Base-by-base conservation (phyloP, 2,888 invertebrate species). In the Ornithoptera alexandrae region DNA sequence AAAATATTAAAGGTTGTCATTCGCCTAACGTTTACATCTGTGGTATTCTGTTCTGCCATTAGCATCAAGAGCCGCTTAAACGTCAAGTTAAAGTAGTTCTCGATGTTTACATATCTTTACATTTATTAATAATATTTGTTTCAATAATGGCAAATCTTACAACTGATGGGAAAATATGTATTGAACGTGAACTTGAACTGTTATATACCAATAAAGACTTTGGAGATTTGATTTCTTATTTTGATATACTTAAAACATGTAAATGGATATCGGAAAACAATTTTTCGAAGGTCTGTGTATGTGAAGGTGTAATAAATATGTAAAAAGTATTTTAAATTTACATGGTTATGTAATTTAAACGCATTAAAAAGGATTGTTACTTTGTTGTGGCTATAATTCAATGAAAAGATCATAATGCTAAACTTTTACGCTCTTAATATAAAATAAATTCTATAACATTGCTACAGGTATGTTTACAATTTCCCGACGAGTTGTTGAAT, bases 381-480 rank as follows among this genome's bases (percentile, higher is more conserved):
- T 22, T 22, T 22, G 22, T 64, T 7, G 36, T 60, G 2, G 39
- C 36, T 42, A 12, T 10, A 10, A 61, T 30, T 2, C 10, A 61
- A 39, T 30, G n/a, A 8, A 39, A 20, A 20, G 20, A 15, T 56
- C n/a, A 20, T 20, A 56, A 20, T 56, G 10, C 56, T n/a, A 12
- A 46, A 15, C 2, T 4, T 15, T 42, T 46, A n/a, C n/a, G 20
- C n/a, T 24, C 8, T 36, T 30, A 36, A 5, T 17, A 64, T 71
- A 42, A 60, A 58, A 39, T 65, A 58, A 22, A 10, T 22, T 58
- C 46, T 62, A 58, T 61, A 66, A 56, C 61, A 62, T 75, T 74
- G 69, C 82, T 85, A 39, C 79, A 98, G 97, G 95, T 98, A 53
- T 98, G 97, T 74, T 91, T 98, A 60, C 98, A 98, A 92, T 98